A percentile compares a stretch with the other conserved stretches of the same genome.
phyloP scores from a whole-genome alignment of 2,113 vertebrate species.

The Ceyx margarethae region DNA sequence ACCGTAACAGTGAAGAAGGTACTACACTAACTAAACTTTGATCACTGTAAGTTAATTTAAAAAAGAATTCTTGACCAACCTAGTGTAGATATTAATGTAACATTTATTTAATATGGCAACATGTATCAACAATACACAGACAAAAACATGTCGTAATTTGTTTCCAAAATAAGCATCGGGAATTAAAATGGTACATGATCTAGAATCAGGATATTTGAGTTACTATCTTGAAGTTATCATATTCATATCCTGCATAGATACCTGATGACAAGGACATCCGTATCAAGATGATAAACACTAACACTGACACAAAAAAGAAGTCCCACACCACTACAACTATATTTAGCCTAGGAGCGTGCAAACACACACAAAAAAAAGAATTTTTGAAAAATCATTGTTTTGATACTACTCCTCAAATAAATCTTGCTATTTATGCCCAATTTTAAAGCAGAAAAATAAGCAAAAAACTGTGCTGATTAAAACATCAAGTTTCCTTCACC shows the following conservation, averaged over 20 bases:
- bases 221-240: not conserved
- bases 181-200: not conserved
- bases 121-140: not conserved
- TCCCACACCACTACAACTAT: not conserved
- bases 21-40: not conserved
- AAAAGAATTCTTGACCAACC: not conserved
- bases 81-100: not conserved
- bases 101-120: not conserved
- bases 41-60: not conserved
- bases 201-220: not conserved
- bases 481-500: not conserved
- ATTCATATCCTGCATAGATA: not conserved
- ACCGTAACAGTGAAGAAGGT: not conserved
- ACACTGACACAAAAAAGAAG: not conserved
- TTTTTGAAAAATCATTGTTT: rapidly evolving
- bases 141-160: not conserved
- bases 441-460: not conserved
- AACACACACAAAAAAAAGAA: no score
- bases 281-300: not conserved
- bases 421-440: not conserved
- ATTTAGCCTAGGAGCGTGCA: not conserved
- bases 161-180: not conserved
- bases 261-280: not conserved
- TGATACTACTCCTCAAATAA: not conserved
- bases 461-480: not conserved